Base-by-base conservation (phyloP, 2,888 invertebrate genomes). In the Amiota mariae region DNA sequence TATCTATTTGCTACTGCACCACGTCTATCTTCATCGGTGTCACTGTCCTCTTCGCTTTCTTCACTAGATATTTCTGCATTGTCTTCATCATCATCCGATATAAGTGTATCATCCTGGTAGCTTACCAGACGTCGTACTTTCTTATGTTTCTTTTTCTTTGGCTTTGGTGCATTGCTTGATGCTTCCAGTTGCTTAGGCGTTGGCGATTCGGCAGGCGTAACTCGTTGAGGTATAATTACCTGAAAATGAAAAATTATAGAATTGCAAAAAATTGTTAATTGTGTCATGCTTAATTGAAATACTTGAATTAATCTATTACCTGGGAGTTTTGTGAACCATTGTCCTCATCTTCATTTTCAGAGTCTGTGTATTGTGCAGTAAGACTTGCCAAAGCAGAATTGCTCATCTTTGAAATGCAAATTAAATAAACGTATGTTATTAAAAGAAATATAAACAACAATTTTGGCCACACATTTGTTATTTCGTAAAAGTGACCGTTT, bases 341-440 rank as follows among this genome's bases (percentile, higher is more conserved):
- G 48, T 88, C 88, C 10, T 85, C 84, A 13, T 87, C 88, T 81
- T 96, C 96, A 71, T 95, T 96, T 90, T 97, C 97, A 0, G 97
- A 97, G 89, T 97, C 97, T 1, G 97, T 97, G 89, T 97, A 97
- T 61, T 95, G 95, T 47, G 96, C 97, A 70, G 96, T 97, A 80
- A 97, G 91, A 70, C 96, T 95, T 73, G 95, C 95, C 88, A 97
- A 91, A 56, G 96, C 96, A 0, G 90, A 89, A 66, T 87, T 87
- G 70, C 81, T 88, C 85, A 86, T 87, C 13, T 51, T n/a, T n/a
- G n/a, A n/a, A n/a, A n/a, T 49, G 6, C 54, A 18, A 24, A 72
- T 6, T n/a, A n/a, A n/a, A 36, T 0, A 36, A 36, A 36, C 24
- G 18, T 46, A n/a, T 15, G n/a, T 51, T 11, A 13, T 36, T 72